These are phyloP conservation scores for Creontiades dilutus DNA, from an alignment of 2,888 invertebrate species.

Conservation along the genomic window DNA sequence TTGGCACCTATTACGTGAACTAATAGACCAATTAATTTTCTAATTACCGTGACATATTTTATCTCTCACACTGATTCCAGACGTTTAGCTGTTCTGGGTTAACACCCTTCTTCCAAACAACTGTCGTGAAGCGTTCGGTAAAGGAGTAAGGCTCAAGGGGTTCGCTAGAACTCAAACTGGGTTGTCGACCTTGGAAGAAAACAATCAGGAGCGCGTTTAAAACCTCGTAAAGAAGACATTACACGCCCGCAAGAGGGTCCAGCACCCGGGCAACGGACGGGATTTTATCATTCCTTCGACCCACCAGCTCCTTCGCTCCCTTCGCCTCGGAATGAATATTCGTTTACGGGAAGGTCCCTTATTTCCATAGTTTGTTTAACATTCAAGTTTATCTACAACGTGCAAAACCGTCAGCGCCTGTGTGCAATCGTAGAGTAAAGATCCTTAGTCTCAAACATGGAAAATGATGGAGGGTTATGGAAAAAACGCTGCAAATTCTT, in stretches of 20 bases:
- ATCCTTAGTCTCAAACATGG: too few species aligned
- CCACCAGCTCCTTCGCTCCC: not conserved
- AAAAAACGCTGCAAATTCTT: too few species aligned
- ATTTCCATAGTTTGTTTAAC: too few species aligned
- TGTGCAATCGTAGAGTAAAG: too few species aligned
- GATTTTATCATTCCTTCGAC: constrained; percentile 46
- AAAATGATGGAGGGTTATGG: too few species aligned
- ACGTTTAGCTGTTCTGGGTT: constrained; percentile 29
- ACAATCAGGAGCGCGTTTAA: constrained; percentile 67
- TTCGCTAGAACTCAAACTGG: not conserved
- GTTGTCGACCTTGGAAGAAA: constrained; percentile 56
- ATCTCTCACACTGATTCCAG: not conserved
- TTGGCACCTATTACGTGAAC: too few species aligned
- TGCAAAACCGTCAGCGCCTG: too few species aligned
- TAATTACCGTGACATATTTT: too few species aligned
- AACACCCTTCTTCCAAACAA: not conserved
- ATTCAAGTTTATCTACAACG: too few species aligned
- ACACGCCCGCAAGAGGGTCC: constrained; percentile 26
- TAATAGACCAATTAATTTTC: too few species aligned
- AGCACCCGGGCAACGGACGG: not conserved
- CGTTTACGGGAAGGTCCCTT: not conserved
- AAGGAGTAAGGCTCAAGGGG: not conserved
- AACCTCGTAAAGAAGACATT: constrained; percentile 65
- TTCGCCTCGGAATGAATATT: not conserved
- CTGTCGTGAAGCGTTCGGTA: not conserved